These are phyloP conservation scores for Sphinx pinastri DNA, from an alignment of 2,888 invertebrate genomes.

Conservation along the genomic window DNA sequence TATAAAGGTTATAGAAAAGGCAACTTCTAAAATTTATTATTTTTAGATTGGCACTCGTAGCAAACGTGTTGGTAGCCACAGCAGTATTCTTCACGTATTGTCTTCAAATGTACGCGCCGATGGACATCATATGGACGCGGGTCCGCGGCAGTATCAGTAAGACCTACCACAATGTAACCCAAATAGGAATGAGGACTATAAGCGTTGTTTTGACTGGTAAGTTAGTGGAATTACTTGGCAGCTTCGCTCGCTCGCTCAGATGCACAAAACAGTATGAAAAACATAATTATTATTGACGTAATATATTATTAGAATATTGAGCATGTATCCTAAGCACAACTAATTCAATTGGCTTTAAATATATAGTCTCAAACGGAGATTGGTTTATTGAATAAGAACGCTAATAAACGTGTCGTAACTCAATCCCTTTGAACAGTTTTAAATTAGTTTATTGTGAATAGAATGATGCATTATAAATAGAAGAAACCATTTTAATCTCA, in stretches of 20 bases:
- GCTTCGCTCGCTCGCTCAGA: no score
- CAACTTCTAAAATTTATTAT: conserved; percentile 24
- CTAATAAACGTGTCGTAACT: no score
- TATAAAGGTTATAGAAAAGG: background rate
- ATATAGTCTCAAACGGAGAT: no score
- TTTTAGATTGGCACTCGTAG: conserved; percentile 88
- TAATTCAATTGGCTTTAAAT: no score
- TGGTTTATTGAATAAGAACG: no score
- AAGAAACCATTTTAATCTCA: no score
- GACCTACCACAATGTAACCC: conserved; percentile 75
- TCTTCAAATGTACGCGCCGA: conserved; percentile 96
- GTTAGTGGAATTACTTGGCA: conserved; percentile 22
- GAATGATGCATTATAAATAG: no score
- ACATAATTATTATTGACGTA: no score
- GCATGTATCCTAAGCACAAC: no score
- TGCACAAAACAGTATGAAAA: background rate
- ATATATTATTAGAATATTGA: no score
- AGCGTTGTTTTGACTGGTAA: conserved; percentile 77
- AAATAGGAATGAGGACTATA: conserved; percentile 75
- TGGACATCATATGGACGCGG: conserved; percentile 93
- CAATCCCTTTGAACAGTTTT: no score
- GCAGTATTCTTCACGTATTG: conserved; percentile 97
- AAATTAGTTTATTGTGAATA: no score
- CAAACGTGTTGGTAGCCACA: conserved; percentile 91
- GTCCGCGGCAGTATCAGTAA: conserved; percentile 73